Evolutionary conservation across 2,113 vertebrate genomes (phyloP), one percentile per base, ranked within the genome.

Genomic region (Calyptommatus sinebrachiatus): DNA sequence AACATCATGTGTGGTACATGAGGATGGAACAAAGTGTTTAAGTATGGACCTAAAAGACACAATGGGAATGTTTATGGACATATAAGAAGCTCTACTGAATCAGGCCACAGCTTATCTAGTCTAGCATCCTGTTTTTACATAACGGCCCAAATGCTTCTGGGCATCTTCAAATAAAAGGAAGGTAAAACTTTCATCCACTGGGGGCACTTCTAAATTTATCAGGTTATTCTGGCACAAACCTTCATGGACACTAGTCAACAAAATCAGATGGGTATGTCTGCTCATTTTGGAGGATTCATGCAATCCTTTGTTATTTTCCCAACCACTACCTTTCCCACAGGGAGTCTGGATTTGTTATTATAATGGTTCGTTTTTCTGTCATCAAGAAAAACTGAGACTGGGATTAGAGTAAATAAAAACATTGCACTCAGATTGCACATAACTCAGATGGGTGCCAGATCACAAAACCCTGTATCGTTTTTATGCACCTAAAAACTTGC

Each of bases 401-500:
- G 35, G 71, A 92, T 88, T 89, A 86, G 88, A 89, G 72, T 77
- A 89, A 86, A 85, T 67, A 85, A 85, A 89, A 89, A 78, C 80
- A 89, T 87, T 76, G 87, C 76, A n/a, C n/a, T n/a, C 45, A 16
- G 60, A n/a, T n/a, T n/a, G n/a, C n/a, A n/a, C n/a, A n/a, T 60
- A 68, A 57, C 35, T 69, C 28, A 70, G 31, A 24, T 45, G 26
- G 68, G 67, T 71, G 31, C 67, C 53, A 45, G 16, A n/a, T 45
- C 26, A 61, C 22, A 31, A n/a, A 71, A 61, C 20, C 31, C 41
- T 60, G 18, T 20, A 29, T 61, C 29, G 60, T 8, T 70, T 70
- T 77, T 22, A 69, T 48, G 18, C 66, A 41, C 67, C 46, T 53
- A 50, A 67, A 31, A 77, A 77, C 18, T 77, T 48, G 28, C 22